phyloP scores from a whole-genome alignment of 2,797 vertebrate species.

The Oreonectes daqikongensis region DNA sequence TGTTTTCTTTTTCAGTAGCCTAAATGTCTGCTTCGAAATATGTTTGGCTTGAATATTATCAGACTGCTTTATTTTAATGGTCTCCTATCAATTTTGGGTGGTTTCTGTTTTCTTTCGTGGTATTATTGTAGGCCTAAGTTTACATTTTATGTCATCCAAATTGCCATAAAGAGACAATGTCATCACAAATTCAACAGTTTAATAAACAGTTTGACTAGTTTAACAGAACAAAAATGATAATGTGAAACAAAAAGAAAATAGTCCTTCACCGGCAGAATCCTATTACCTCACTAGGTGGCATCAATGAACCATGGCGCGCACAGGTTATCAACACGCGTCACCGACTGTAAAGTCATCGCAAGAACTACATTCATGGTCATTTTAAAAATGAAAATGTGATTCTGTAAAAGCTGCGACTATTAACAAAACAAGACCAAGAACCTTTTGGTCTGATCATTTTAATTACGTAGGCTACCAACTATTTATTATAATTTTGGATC shows the following conservation, averaged over 20 bases:
- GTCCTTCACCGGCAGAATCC: too few species aligned
- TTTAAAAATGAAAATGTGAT: too few species aligned
- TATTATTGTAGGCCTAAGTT: background rate
- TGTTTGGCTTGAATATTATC: background rate
- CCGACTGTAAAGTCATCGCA: slow-evolving; percentile 17
- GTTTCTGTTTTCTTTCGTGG: background rate
- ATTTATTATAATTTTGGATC: too few species aligned
- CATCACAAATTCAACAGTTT: too few species aligned
- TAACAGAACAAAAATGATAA: slow-evolving; percentile 1
- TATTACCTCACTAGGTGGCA: background rate
- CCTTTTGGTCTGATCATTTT: too few species aligned
- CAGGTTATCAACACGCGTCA: background rate
- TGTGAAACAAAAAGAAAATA: background rate
- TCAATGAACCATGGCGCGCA: background rate
- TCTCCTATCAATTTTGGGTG: background rate
- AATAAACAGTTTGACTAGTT: background rate
- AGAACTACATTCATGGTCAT: background rate
- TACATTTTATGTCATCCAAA: background rate
- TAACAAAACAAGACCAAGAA: too few species aligned
- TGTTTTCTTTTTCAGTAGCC: background rate
- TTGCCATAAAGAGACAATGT: background rate
- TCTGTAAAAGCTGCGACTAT: too few species aligned
- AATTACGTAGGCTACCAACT: too few species aligned
- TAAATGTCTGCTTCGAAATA: background rate
- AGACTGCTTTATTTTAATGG: background rate